Percentiles rank a stretch among this genome's conserved stretches.
phyloP scores from a whole-genome alignment of 2,797 vertebrate genomes.

The Peromyscus nudipes region DNA sequence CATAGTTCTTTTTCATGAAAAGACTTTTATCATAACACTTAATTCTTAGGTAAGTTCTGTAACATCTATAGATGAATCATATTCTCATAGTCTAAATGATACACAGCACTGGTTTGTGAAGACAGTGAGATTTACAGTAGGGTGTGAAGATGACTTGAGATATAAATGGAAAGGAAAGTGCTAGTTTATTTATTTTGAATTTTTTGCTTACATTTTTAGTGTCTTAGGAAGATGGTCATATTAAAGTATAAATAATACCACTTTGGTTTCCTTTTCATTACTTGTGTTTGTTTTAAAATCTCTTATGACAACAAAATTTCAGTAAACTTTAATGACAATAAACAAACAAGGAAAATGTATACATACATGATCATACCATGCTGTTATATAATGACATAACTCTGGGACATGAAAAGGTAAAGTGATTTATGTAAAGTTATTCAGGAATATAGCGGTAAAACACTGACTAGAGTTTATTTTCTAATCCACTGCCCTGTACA shows the following conservation, averaged over 20 bases:
- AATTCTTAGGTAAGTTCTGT: conserved; percentile 6
- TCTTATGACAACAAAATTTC: not conserved
- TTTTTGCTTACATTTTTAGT: not conserved
- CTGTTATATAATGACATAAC: conserved; percentile 20
- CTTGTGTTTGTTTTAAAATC: not conserved
- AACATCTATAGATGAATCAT: not conserved
- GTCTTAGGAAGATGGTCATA: not conserved
- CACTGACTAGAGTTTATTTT: not conserved
- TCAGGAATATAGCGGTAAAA: conserved; percentile 35
- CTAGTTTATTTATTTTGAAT: not conserved
- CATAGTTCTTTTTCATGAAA: conserved; percentile 3
- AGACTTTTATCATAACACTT: conserved; percentile 22
- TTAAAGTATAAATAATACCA: not conserved
- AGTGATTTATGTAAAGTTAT: conserved; percentile 15
- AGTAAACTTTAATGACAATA: not conserved
- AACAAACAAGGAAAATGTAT: not conserved
- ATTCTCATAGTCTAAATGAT: conserved; percentile 6
- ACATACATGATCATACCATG: not conserved
- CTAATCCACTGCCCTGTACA: not conserved
- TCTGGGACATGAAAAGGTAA: not conserved
- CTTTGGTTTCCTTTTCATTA: not conserved
- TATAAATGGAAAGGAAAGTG: not conserved
- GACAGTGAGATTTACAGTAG: not conserved
- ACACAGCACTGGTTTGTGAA: not conserved
- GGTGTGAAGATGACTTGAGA: not conserved